phyloP scores from a whole-genome alignment of 1,140 invertebrate species.

The Tyrophagus putrescentiae region DNA sequence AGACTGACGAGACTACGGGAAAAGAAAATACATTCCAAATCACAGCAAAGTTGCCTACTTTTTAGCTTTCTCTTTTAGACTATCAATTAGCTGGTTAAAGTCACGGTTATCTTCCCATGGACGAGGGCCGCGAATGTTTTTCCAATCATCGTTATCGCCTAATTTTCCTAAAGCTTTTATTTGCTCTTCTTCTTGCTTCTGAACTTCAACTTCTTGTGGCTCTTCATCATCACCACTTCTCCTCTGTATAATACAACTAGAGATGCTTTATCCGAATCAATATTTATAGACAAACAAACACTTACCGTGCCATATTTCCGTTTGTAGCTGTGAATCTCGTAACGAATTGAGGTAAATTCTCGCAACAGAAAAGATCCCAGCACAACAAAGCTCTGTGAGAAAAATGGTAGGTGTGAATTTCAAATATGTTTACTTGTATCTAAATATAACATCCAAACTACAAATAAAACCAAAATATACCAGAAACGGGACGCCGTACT shows the following conservation, averaged over 20 bases:
- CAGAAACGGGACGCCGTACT: slow-evolving; percentile 22
- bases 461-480: slow-evolving; percentile 17
- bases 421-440: not conserved
- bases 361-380: slow-evolving; percentile 20
- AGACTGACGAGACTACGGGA: not conserved
- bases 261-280: not conserved
- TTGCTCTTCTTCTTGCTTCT: not conserved
- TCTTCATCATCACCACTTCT: not conserved
- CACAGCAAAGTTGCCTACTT: not conserved
- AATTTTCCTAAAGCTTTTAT: slow-evolving; percentile 19
- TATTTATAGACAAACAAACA: no score
- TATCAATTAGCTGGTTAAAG: slow-evolving; percentile 19
- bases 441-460: not conserved
- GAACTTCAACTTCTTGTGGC: not conserved
- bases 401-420: not conserved
- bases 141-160: slow-evolving; percentile 19
- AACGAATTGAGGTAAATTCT: slow-evolving; percentile 17
- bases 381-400: slow-evolving; percentile 10
- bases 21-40: not conserved
- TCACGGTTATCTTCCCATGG: slow-evolving; percentile 21
- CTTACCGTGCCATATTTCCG: slow-evolving; percentile 14
- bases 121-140: slow-evolving; percentile 22
- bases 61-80: not conserved
- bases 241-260: not conserved
- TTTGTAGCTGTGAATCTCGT: slow-evolving; percentile 15